Evolutionary conservation across 2,113 vertebrate species (phyloP), one percentile per base, ranked within the genome.

Genomic region (Xenopus borealis): DNA sequence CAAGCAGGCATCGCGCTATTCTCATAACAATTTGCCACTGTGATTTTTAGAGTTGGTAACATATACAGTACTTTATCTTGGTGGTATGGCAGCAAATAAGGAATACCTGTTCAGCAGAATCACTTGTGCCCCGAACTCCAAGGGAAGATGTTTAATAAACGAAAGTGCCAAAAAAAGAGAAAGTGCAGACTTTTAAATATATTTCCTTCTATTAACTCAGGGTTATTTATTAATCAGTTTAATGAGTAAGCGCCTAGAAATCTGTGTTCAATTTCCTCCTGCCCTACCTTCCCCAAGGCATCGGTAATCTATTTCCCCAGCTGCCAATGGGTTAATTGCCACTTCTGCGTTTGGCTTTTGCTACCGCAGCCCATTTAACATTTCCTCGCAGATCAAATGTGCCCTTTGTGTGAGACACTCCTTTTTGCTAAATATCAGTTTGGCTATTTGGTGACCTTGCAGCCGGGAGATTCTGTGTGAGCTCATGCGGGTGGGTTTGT

Each of bases 331-430:
- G 62, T 66, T 74, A 66, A 74, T 58, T 23, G 52, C 46, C 30
- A 58, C 55, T 45, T 62, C 44, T 7, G 45, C 33, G 7, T 12
- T 12, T 4, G 17, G 17, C 1, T 55, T 55, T 7, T 50, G 17
- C 53, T 55, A 55, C 53, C 9, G 17, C 17, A 16, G 14, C 8
- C 18, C 58, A 23, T 61, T 61, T 27, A 12, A 6, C 19, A 23
- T 61, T 20, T 65, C 62, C 62, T 55, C 12, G 2, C 4, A 47
- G 72, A 68, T 62, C 44, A 55, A 69, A 61, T 61, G 58, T 20
- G 18, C 19, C 18, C 14, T 75, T 69, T 75, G 73, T 69, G 27
- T 2, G 23, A 23, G 66, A 61, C 73, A 18, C 73, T 69, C 73
- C 73, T 66, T 76, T 4, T 69, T 62, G n/a, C 46, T 23, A 69